Evolutionary conservation across 2,113 vertebrate species (phyloP).

Genomic region (Orthochromis indermauri): DNA sequence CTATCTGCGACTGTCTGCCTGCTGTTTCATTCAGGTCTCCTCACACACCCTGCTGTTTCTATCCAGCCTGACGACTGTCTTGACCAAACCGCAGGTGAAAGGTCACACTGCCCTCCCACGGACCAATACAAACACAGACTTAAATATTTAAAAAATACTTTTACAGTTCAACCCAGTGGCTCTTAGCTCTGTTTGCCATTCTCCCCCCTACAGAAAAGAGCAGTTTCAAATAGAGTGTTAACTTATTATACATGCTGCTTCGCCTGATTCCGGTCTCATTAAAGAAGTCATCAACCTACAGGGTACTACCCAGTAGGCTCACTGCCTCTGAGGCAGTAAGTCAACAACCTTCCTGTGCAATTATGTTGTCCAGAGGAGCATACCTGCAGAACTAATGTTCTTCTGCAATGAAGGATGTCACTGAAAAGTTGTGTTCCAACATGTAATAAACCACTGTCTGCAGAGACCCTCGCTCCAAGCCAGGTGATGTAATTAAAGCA

Average conservation of each 20-base stretch:
- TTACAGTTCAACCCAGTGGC: background rate
- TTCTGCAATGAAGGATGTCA: background rate
- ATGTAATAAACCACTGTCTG: background rate
- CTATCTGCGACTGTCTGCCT: background rate
- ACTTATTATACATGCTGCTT: conserved; percentile 1
- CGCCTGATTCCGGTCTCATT: conserved; percentile 9
- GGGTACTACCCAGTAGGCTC: background rate
- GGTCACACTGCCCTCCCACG: background rate
- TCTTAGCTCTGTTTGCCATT: background rate
- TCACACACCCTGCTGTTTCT: background rate
- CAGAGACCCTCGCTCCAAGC: background rate
- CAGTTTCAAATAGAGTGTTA: background rate
- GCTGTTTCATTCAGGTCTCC: background rate
- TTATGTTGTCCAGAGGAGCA: background rate
- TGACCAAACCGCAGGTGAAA: conserved; percentile 11
- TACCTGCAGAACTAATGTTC: background rate
- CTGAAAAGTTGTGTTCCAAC: background rate
- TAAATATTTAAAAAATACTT: background rate
- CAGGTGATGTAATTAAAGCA: background rate
- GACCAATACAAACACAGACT: background rate
- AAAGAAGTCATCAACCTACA: conserved; percentile 4
- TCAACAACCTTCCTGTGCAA: background rate
- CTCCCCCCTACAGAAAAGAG: background rate
- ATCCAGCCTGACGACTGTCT: background rate
- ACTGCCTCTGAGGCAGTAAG: background rate